Conservation (phyloP, 1,140 invertebrate species). For the Amyelois transitella region DNA sequence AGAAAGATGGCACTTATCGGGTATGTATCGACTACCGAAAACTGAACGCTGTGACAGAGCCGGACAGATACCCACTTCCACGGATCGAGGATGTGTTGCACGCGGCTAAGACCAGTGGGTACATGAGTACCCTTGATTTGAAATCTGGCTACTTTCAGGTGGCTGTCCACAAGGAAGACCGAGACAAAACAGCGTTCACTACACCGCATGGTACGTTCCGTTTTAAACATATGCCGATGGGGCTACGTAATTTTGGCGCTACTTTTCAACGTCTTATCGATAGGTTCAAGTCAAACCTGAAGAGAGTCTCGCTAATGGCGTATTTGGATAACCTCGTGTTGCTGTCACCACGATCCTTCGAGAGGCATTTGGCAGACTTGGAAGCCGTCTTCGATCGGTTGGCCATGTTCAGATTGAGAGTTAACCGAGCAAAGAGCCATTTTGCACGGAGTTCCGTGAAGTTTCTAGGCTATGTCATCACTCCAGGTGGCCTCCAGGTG, state of each 20-base stretch:
- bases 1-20: slow-evolving; percentile 36
- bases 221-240: neutral
- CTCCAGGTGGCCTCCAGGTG: slow-evolving; percentile 27
- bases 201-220: neutral
- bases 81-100: slow-evolving; percentile 68
- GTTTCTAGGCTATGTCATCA: slow-evolving; percentile 54
- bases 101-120: slow-evolving; percentile 31
- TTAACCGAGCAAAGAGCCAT: slow-evolving; percentile 40
- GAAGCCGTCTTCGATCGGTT: slow-evolving; percentile 22
- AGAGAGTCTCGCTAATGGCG: too few species aligned
- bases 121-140: slow-evolving; percentile 65
- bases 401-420: slow-evolving; percentile 4
- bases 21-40: slow-evolving; percentile 53
- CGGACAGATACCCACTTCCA: slow-evolving; percentile 69
- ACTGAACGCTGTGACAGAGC: slow-evolving; percentile 41
- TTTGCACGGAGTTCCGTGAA: slow-evolving; percentile 33
- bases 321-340: neutral
- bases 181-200: neutral
- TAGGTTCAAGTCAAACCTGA: too few species aligned
- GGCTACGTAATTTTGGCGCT: neutral
- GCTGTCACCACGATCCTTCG: slow-evolving; percentile 29
- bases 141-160: slow-evolving; percentile 36
- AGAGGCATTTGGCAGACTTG: slow-evolving; percentile 37
- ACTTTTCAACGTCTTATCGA: too few species aligned
- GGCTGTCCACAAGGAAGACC: neutral